Conservation (phyloP, 1,140 invertebrate species). For the Drosophila jambulina region DNA sequence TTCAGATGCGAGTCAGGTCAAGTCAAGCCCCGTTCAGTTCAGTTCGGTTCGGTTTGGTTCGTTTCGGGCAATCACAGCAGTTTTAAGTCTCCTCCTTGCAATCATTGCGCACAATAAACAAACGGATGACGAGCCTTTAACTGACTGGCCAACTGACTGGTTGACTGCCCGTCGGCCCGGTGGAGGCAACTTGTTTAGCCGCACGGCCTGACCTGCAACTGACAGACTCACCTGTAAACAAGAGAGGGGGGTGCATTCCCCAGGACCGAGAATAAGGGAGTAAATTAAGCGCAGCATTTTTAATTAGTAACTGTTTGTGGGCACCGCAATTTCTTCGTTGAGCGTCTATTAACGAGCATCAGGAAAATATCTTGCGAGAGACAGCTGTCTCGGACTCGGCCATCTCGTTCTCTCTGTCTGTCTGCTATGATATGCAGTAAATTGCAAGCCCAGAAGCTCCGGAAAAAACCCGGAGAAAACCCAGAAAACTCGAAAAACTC, state of each 20-base stretch:
- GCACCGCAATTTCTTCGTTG: conserved; percentile 18
- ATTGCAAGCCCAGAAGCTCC: conserved; percentile 52
- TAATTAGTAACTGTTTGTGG: conserved; percentile 61
- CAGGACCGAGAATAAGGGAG: neutral
- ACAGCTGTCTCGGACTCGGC: conserved; percentile 18
- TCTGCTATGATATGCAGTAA: conserved; percentile 70
- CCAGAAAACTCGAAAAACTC: conserved; percentile 17
- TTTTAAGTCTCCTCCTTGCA: conserved; percentile 66
- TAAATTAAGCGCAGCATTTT: conserved; percentile 60
- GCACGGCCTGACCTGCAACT: conserved; percentile 13
- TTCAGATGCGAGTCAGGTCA: conserved; percentile 55
- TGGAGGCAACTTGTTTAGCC: conserved; percentile 69
- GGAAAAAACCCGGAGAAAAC: conserved; percentile 19
- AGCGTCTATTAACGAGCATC: conserved; percentile 48
- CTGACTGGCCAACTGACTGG: conserved; percentile 62
- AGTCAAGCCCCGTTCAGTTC: conserved; percentile 48
- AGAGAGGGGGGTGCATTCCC: neutral
- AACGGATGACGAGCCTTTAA: conserved; percentile 81
- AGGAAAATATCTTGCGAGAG: conserved; percentile 47
- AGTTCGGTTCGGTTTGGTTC: conserved; percentile 10
- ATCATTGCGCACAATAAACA: conserved; percentile 81
- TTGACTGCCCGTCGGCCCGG: conserved; percentile 5
- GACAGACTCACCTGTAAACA: conserved; percentile 37
- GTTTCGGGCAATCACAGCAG: conserved; percentile 73
- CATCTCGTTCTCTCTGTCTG: conserved; percentile 7